Conservation (phyloP, 2,797 vertebrate species). For the Champsocephalus gunnari region DNA sequence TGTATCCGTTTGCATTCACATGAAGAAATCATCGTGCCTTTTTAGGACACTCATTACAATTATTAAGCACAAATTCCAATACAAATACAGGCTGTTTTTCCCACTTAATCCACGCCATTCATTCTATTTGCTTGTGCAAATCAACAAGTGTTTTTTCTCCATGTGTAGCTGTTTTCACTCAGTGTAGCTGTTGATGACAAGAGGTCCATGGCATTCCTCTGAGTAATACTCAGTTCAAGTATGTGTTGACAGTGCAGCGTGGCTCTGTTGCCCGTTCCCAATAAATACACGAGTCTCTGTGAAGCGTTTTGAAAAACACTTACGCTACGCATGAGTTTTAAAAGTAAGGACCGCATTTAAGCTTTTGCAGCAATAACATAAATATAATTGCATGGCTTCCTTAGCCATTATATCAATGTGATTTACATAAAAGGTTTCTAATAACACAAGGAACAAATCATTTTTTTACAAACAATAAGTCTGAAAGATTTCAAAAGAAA, state of each 20-base stretch:
- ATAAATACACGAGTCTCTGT: slow-evolving; percentile 40
- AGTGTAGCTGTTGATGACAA: slow-evolving; percentile 22
- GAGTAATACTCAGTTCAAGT: slow-evolving; percentile 33
- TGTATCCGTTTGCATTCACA: slow-evolving; percentile 8
- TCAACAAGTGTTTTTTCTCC: not conserved
- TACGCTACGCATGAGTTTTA: slow-evolving; percentile 2
- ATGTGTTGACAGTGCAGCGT: slow-evolving; percentile 44
- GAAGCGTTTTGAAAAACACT: slow-evolving; percentile 27
- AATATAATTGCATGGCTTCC: slow-evolving; percentile 10
- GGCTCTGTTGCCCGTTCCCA: slow-evolving; percentile 30
- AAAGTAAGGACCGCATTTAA: slow-evolving; percentile 11
- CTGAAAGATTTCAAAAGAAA: too few species aligned
- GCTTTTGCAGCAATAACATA: not conserved
- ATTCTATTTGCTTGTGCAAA: slow-evolving; percentile 20
- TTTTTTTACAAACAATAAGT: not conserved
- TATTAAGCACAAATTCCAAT: slow-evolving; percentile 5
- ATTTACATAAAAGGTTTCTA: slow-evolving; percentile 3
- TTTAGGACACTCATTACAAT: not conserved
- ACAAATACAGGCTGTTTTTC: not conserved
- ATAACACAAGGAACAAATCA: not conserved
- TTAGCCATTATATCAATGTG: not conserved
- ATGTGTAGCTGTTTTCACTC: slow-evolving; percentile 41
- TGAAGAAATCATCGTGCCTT: not conserved
- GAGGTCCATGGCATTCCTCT: slow-evolving; percentile 32
- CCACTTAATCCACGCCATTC: slow-evolving; percentile 1